Base-by-base conservation (phyloP, 2,888 invertebrate genomes). In the Myopa tessellatipennis region DNA sequence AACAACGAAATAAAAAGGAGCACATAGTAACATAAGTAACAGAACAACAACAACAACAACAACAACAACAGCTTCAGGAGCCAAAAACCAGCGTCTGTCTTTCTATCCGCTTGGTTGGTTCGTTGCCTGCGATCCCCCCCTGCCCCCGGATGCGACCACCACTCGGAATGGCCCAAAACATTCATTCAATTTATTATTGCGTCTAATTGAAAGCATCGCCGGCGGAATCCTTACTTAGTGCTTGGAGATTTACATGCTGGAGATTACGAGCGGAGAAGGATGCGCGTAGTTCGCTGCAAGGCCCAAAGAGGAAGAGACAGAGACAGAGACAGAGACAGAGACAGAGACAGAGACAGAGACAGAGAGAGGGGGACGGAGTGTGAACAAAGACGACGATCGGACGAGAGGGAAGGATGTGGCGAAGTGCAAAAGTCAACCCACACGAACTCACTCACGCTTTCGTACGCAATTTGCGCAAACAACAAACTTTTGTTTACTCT, bases 131-230 rank as follows among this genome's bases (percentile, higher is more conserved):
- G 26, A 26, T 26, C 26, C 26, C 26, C 26, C 26, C 26, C 26
- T n/a, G 26, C 26, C 26, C 10, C 45, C 45, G 7, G 45, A 45
- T 6, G 45, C 10, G 45, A 10, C 45, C 10, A 10, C 1, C 45
- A 45, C 1, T 45, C 45, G 45, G 26, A 26, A 26, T 26, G 26
- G 45, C 10, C 3, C 45, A 45, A 55, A 74, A 75, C 85, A 86
- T 85, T 86, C 3, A 10, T 10, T 83, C 85, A 87, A 87, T 87
- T 87, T 87, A 86, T 87, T 87, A 83, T 81, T 83, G 81, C 86
- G 85, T 84, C 87, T 87, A 87, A 87, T 87, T 87, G 87, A 86
- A 85, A 85, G 81, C 84, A 84, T 84, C 83, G 87, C 87, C 86
- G 83, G 84, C 86, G 87, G 86, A 83, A 76, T 78, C 26, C 55